phyloP scores from a whole-genome alignment of 2,797 vertebrate genomes.

The Bovichtus diacanthus region DNA sequence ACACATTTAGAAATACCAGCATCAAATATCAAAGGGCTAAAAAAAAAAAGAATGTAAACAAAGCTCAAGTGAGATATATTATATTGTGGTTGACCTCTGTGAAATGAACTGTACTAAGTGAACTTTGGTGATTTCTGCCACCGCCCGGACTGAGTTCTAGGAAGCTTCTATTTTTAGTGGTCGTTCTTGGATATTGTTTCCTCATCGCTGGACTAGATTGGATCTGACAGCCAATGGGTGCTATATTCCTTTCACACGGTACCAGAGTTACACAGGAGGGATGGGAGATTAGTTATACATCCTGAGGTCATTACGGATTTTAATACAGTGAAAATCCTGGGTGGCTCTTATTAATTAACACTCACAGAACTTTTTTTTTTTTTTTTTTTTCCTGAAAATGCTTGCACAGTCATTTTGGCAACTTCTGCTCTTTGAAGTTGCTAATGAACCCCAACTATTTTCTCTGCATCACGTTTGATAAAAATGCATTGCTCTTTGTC shows the following conservation, averaged over 20 bases:
- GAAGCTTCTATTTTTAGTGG: constrained; percentile 58
- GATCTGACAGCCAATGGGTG: constrained; percentile 4
- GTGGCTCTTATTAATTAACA: not conserved
- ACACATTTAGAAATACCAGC: not conserved
- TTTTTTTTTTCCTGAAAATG: constrained; percentile 2
- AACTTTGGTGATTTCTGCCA: constrained; percentile 8
- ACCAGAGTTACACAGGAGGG: not conserved
- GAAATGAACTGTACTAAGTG: constrained; percentile 18
- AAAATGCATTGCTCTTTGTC: constrained; percentile 56
- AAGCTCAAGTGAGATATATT: not conserved
- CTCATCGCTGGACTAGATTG: constrained; percentile 1
- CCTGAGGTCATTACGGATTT: not conserved
- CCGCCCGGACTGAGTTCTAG: constrained; percentile 30
- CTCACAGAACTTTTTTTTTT: no score
- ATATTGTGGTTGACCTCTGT: not conserved
- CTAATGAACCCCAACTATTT: not conserved
- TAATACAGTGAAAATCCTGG: not conserved
- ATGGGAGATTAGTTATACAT: constrained; percentile 9
- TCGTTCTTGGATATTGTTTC: constrained; percentile 42
- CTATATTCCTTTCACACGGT: not conserved
- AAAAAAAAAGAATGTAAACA: no score
- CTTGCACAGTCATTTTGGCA: not conserved
- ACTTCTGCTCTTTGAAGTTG: not conserved
- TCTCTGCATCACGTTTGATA: not conserved
- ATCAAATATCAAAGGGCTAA: not conserved